Base-by-base conservation (phyloP, 2,113 vertebrate species). In the Paedocypris sp. region DNA sequence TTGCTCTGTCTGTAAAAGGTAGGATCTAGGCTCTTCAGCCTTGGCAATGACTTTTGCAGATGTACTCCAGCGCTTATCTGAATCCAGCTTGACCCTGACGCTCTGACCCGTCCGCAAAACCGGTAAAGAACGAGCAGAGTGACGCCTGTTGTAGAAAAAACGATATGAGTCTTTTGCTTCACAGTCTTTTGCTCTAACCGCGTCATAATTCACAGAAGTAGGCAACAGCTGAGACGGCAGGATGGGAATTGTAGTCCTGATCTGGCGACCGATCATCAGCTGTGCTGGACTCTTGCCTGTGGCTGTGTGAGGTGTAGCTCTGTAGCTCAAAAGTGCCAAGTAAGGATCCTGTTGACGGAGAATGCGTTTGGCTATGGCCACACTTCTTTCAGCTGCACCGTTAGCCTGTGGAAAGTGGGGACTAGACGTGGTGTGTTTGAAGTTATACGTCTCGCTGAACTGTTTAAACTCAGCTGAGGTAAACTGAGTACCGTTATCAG, bases 301-400 rank as follows among this genome's bases (percentile, higher is more conserved):
- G 11, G 47, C 33, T n/a, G 2, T 45, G 12, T 15, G 42, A 19
- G 31, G 31, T 31, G 41, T 65, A 19, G 62, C 42, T 6, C 11
- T 2, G 19, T 48, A 65, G 31, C 23, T 26, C 52, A 48, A 28
- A 1, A 56, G 19, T 13, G 62, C 64, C 6, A 60, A 13, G 4
- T 43, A 38, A 19, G 38, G 46, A 28, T 60, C 54, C 7, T 33
- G 20, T n/a, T 67, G 63, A 42, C 52, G 53, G 1, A 56, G 16
- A 6, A 67, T 16, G 5, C 26, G 1, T 6, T 66, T 66, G 12
- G 45, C 43, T 3, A 36, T 58, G 6, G 28, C 22, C 32, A 41
- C 63, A 65, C 31, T 46, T 5, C 57, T 43, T 31, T 67, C 48
- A 3, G 9, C 48, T 0, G 38, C 46, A 15, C 64, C 20, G 19